Evolutionary conservation across 2,113 vertebrate genomes (phyloP), one percentile per base, ranked within the genome.

Genomic region (Oreochromis tanganicae): DNA sequence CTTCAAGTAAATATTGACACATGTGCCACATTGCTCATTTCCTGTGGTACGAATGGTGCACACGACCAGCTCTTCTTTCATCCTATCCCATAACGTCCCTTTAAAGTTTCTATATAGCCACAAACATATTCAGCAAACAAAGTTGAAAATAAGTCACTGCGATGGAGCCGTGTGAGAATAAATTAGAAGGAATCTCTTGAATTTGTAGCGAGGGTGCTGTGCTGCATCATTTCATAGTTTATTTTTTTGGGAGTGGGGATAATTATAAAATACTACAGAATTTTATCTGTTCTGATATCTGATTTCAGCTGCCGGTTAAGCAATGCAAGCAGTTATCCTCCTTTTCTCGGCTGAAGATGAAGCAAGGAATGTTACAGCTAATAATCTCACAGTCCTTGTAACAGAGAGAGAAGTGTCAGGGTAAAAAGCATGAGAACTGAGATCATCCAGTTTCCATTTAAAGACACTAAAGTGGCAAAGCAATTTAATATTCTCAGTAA

Each of bases 401-500:
- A 55, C 13, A 73, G 75, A 75, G 80, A 27, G 82, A 61, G 87
- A 91, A 86, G 84, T 88, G 81, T 83, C 17, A 29, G 81, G 71
- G 86, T n/a, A 88, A 55, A 32, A 86, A 85, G 73, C 84, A 89
- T 66, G 82, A 88, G 85, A 90, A 83, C 73, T 84, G 81, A 90
- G 85, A 84, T 80, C 48, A 89, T 92, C 89, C 92, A 90, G 50
- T 95, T 96, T 96, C 95, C 95, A 96, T 95, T 91, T 93, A 55
- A 91, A 92, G 92, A 80, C 85, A 85, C 83, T 86, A 94, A 95
- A 82, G 87, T 93, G 87, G 93, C 88, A 94, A 43, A 88, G 91
- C 87, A 79, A 92, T 95, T 95, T 94, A 92, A 95, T 94, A 94
- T 93, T 93, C 91, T 81, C 83, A 86, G 92, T 93, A 94, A 95